Percentiles rank a stretch among this genome's conserved stretches.
These are phyloP conservation scores for Argya squamiceps DNA, from an alignment of 2,797 vertebrate species.

Conservation along the genomic window DNA sequence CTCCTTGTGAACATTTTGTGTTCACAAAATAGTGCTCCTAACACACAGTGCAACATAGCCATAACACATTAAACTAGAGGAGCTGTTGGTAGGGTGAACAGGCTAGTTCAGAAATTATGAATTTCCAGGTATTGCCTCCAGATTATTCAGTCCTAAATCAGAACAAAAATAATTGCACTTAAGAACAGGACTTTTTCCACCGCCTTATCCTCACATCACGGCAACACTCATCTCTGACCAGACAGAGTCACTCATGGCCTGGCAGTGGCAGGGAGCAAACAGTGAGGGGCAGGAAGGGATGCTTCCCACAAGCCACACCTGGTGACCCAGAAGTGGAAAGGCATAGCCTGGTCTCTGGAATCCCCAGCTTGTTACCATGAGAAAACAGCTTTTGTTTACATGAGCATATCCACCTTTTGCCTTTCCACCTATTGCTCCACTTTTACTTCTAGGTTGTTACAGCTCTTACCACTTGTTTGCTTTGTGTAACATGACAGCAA, in stretches of 20 bases:
- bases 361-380: neutral
- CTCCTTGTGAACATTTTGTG: neutral
- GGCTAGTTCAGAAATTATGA: neutral
- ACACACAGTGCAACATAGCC: neutral
- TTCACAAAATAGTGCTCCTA: neutral
- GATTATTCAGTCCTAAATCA: neutral
- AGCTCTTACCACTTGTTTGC: neutral
- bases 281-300: neutral
- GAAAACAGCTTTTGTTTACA: neutral
- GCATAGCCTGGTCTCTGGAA: neutral
- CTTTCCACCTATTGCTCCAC: neutral
- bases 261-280: neutral
- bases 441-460: neutral
- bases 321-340: neutral
- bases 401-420: neutral
- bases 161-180: neutral
- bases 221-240: fast-evolving
- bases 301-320: neutral
- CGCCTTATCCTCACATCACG: neutral
- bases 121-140: neutral
- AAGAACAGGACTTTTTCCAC: neutral
- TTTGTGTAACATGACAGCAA: neutral
- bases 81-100: neutral
- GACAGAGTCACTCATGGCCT: neutral
- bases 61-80: neutral